Evolutionary conservation across 1,140 invertebrate species (phyloP), one percentile per base, ranked within the genome.

Genomic region (Drosophila grimshawi): DNA sequence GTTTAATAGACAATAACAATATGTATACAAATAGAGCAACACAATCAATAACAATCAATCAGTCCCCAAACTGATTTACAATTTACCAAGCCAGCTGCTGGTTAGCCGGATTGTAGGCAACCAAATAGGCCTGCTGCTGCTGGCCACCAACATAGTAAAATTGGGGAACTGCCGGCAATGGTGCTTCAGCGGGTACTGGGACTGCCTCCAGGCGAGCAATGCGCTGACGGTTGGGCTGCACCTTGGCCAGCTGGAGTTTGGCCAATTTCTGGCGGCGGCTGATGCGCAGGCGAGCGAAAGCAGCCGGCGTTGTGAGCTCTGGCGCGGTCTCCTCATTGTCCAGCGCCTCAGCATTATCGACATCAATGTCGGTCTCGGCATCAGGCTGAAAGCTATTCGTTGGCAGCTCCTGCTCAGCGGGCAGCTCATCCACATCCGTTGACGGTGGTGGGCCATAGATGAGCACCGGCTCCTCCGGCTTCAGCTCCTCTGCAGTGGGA

Each of bases 381-480:
- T 64, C 86, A 1, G 71, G 71, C 48, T 88, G 75, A 8, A 86
- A 86, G 5, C 61, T 76, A 41, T 86, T 76, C 5, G 57, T 39
- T 5, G 60, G 33, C 5, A 57, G 70, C 32, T 66, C 56, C 59
- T 75, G 60, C 4, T 78, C 82, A 3, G 10, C 75, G 39, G 76
- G 77, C 67, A 85, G 35, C 10, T 67, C 60, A 63, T 78, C 67
- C 4, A 83, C 55, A 27, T 79, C 60, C 2, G 46, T 37, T 3
- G 61, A 80, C 5, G 81, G 76, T 0, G 90, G 90, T 6, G 90
- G 78, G 19, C 90, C 90, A 49, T 91, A 91, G 51, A 80, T 83
- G 27, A 90, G 55, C 2, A 79, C 82, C 0, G 90, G 90, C 46
- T 81, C 61, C 39, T 81, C 78, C 3, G 90, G 90, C 19, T 91